A percentile compares a stretch with the other conserved stretches of the same genome.
These are phyloP conservation scores for Mycalesis mineus DNA, from an alignment of 2,888 invertebrate genomes.

Conservation along the genomic window DNA sequence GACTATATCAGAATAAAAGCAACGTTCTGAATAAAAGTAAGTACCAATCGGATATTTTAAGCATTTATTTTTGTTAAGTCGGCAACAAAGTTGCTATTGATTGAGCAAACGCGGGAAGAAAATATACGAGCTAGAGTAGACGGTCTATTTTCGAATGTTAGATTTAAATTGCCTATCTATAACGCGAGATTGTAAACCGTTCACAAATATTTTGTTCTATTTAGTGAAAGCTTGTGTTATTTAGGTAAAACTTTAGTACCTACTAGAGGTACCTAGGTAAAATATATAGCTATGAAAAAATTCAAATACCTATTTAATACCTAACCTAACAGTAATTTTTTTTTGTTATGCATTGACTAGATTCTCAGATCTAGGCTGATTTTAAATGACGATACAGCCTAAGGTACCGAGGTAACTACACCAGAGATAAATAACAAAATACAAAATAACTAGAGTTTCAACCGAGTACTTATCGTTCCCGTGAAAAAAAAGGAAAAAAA, in stretches of 20 bases:
- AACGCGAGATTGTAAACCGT: conserved; percentile 41
- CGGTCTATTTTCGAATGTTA: conserved; percentile 54
- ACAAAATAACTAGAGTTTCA: too few species aligned
- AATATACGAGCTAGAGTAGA: conserved; percentile 35
- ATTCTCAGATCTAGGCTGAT: too few species aligned
- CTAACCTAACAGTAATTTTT: too few species aligned
- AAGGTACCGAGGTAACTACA: too few species aligned
- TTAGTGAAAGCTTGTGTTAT: background rate
- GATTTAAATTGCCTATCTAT: conserved; percentile 41
- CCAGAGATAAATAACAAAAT: too few species aligned
- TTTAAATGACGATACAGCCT: too few species aligned
- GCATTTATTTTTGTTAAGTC: conserved; percentile 16
- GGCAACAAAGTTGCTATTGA: conserved; percentile 62
- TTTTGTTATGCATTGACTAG: background rate
- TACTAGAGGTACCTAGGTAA: too few species aligned
- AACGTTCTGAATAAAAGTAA: background rate
- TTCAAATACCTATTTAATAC: too few species aligned
- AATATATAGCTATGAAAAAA: too few species aligned
- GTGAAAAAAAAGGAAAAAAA: too few species aligned
- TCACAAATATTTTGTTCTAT: conserved; percentile 24
- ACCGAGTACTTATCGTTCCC: too few species aligned
- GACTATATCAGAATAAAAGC: background rate
- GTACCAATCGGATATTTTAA: conserved; percentile 1
- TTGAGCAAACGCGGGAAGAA: conserved; percentile 45
- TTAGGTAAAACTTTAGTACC: background rate